These are phyloP conservation scores for Tauraco hartlaubi DNA, from an alignment of 2,797 vertebrate species.

Conservation along the genomic window DNA sequence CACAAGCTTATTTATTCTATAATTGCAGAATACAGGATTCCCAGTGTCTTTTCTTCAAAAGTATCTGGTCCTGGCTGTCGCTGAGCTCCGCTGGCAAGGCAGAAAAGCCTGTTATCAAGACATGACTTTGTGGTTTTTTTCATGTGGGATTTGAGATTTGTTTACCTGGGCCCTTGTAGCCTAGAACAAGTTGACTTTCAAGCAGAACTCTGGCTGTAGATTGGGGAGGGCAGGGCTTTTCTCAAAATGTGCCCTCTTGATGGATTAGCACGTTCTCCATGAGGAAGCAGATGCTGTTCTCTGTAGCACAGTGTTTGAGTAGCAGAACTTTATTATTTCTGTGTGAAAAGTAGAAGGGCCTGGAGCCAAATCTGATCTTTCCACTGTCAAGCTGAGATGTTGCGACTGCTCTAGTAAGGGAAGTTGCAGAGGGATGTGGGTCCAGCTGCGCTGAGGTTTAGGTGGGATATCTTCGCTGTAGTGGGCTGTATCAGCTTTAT, in stretches of 20 bases:
- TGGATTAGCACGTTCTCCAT: rapidly evolving
- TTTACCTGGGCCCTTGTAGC: neutral
- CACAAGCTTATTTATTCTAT: neutral
- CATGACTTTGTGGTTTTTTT: neutral
- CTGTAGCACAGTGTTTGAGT: neutral
- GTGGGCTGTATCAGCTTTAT: neutral
- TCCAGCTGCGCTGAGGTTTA: neutral
- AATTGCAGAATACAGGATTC: neutral
- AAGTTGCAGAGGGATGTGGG: rapidly evolving
- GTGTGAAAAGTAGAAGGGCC: neutral
- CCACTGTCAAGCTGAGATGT: neutral
- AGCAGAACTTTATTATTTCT: neutral
- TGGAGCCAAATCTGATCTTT: neutral
- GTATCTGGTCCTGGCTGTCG: neutral
- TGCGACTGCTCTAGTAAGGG: neutral
- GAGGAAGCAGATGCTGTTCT: neutral
- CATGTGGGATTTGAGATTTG: neutral
- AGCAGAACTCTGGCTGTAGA: neutral
- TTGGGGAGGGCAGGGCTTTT: neutral
- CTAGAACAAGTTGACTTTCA: neutral
- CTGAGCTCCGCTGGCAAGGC: neutral
- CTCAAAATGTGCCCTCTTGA: neutral
- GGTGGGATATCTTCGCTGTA: neutral
- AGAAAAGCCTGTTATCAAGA: neutral
- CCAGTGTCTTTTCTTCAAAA: neutral